Evolutionary conservation across 2,888 invertebrate species (phyloP), one percentile per base, ranked within the genome.

Genomic region (Aethes cnicana): DNA sequence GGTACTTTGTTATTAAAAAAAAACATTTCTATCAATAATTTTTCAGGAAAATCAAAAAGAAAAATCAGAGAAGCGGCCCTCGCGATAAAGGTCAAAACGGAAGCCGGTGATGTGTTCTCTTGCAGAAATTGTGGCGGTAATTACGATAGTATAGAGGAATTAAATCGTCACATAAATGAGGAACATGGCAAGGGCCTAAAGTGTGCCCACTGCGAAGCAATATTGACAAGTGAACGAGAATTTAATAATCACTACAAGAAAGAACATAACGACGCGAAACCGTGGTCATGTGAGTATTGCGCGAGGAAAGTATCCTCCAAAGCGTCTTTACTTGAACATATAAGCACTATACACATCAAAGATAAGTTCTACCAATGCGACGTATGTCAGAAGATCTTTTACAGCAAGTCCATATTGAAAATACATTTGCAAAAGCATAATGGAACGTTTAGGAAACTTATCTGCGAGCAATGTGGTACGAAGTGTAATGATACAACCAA

Each of bases 401-500:
- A 52, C 4, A 37, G n/a, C 18, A 52, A 52, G 6, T 37, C 30
- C 4, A 26, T 46, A 0, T 23, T 52, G 9, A 32, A 11, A 8
- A 33, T 52, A 25, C 52, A 52, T 26, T n/a, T 52, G 4, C 25
- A 3, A 3, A 52, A 52, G 6, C 52, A 52, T 4, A 7, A 23
- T n/a, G 52, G 52, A 1, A 52, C 44, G 2, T 52, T 52, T 20
- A 52, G 37, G 6, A 52, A 52, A 11, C 14, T 52, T 1, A 52
- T 52, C 11, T 52, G 52, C 2, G 52, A 52, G 16, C 44, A 46
- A 14, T 52, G 52, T 3, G 52, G 52, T 5, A 32, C 46, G 0
- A 32, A 32, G 0, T 46, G 52, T 6, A 52, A 52, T 4, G 52
- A 52, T 4, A 39, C 4, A 3, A 52, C 44, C 0, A 52, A 52